Conservation (phyloP, 2,113 vertebrate species). For the Rhinolophus ferrumequinum region DNA sequence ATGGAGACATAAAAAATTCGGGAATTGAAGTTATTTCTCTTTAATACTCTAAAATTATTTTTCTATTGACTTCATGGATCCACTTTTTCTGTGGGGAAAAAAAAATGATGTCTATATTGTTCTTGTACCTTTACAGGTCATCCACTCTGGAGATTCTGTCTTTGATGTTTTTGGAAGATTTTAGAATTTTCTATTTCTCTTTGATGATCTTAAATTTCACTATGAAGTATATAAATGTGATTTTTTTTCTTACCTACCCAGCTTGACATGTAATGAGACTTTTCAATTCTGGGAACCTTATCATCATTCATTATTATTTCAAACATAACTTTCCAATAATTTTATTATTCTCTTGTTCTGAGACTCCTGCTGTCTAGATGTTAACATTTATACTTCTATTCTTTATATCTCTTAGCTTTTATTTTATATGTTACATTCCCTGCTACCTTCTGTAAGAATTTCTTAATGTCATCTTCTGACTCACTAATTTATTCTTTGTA, state of each 20-base stretch:
- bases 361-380: background rate
- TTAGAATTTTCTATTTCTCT: constrained; percentile 4
- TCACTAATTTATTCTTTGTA: background rate
- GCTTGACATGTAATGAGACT: constrained; percentile 9
- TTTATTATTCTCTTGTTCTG: constrained; percentile 2
- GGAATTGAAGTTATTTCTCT: background rate
- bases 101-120: background rate
- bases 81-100: background rate
- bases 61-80: background rate
- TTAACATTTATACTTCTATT: background rate
- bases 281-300: constrained; percentile 15
- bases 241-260: background rate
- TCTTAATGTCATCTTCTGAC: background rate
- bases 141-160: background rate
- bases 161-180: background rate
- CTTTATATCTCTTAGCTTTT: background rate
- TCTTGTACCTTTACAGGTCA: background rate
- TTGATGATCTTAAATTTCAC: background rate
- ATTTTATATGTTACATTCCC: constrained; percentile 3
- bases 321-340: constrained; percentile 6
- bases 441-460: background rate
- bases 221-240: background rate
- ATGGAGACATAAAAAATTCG: background rate
- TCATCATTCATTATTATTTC: background rate
- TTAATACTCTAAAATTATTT: background rate